phyloP scores from a whole-genome alignment of 2,113 vertebrate genomes.

The Lepidiolamprologus cunningtoni region DNA sequence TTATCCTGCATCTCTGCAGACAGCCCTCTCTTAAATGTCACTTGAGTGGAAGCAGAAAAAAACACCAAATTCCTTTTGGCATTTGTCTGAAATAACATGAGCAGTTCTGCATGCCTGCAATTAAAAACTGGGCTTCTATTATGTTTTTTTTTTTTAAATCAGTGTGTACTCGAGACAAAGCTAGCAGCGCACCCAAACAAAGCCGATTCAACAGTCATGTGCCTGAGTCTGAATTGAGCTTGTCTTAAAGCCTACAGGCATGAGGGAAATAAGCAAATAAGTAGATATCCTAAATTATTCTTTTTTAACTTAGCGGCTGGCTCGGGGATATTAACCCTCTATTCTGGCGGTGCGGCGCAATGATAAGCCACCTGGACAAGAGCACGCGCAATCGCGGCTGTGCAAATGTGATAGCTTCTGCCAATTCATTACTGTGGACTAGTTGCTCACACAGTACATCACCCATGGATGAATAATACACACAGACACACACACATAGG shows the following conservation, averaged over 20 bases:
- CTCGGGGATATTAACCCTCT: conserved; percentile 22
- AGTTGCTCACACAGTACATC: background rate
- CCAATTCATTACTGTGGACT: conserved; percentile 17
- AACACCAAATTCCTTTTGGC: background rate
- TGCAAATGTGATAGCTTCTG: conserved; percentile 21
- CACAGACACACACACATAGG: background rate
- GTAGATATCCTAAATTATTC: conserved; percentile 8
- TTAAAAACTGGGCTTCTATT: conserved; percentile 14
- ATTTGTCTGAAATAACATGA: background rate
- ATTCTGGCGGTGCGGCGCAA: conserved; percentile 13
- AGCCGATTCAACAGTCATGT: conserved; percentile 23
- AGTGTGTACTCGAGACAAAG: background rate
- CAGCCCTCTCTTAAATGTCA: background rate
- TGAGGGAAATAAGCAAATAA: conserved; percentile 19
- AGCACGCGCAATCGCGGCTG: background rate
- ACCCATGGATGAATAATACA: background rate
- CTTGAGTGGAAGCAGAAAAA: background rate
- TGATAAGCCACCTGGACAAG: conserved; percentile 24
- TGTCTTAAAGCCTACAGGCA: background rate
- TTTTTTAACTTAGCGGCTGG: conserved; percentile 24
- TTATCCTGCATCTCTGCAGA: background rate
- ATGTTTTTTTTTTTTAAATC: background rate
- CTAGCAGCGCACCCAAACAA: conserved; percentile 14
- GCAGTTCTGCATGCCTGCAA: background rate
- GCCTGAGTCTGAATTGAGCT: background rate